phyloP scores from a whole-genome alignment of 2,113 vertebrate species.

The Microtus montanus region DNA sequence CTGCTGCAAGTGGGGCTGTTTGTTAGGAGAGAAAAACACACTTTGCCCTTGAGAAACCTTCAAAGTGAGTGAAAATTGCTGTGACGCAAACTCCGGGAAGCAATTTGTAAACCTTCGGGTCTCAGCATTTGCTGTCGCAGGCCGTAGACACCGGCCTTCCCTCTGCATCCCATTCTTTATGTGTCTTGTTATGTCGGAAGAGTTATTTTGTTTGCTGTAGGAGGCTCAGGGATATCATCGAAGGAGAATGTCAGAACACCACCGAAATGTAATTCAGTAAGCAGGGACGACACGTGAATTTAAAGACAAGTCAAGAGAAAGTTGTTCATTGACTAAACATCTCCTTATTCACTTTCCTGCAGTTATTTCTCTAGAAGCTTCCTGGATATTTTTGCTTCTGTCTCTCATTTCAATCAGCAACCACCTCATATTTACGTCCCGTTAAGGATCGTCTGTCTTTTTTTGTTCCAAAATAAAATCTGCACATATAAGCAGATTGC shows the following conservation, averaged over 20 bases:
- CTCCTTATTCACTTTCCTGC: not conserved
- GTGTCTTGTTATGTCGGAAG: conserved; percentile 61
- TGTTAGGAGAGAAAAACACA: not conserved
- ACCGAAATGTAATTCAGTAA: conserved; percentile 10
- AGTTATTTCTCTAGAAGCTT: not conserved
- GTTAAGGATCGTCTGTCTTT: not conserved
- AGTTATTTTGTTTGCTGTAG: conserved; percentile 34
- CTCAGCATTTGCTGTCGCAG: not conserved
- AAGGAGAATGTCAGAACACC: not conserved
- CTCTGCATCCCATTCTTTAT: not conserved
- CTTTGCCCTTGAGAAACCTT: conserved; percentile 65
- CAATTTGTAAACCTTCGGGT: conserved; percentile 54
- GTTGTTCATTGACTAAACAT: not conserved
- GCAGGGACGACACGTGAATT: conserved; percentile 26
- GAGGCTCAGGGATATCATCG: conserved; percentile 26
- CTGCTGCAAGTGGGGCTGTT: conserved; percentile 37
- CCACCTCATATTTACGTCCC: not conserved
- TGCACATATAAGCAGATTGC: not conserved
- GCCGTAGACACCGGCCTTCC: not conserved
- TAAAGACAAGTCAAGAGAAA: conserved; percentile 53
- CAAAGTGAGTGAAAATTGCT: conserved; percentile 68
- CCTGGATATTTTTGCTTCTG: not conserved
- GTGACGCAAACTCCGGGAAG: conserved; percentile 61
- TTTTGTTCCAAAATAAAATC: not conserved
- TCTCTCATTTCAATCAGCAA: not conserved